Percentiles rank a stretch among this genome's conserved stretches.
These are phyloP conservation scores for Otis tarda DNA, from an alignment of 2,113 vertebrate genomes.

Conservation along the genomic window DNA sequence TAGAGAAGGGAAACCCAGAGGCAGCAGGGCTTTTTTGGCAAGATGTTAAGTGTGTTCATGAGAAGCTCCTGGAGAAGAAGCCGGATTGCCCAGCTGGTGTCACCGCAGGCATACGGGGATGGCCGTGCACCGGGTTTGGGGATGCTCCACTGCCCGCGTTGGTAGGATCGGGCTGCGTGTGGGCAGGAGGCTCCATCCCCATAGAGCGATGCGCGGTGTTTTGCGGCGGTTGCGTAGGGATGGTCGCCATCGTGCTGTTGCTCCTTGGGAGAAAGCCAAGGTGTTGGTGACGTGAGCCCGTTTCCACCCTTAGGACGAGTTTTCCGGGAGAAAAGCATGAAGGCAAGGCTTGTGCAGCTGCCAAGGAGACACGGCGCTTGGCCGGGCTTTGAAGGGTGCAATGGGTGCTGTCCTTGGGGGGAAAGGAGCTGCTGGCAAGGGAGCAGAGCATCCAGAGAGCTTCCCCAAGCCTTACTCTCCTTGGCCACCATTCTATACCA, in stretches of 20 bases:
- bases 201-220: fast-evolving
- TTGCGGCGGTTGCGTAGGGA: background rate
- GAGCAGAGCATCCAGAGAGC: background rate
- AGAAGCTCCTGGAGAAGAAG: background rate
- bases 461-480: background rate
- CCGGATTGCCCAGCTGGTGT: background rate
- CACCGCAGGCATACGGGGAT: fast-evolving
- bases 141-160: background rate
- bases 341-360: background rate
- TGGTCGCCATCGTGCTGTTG: fast-evolving
- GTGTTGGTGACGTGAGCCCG: background rate
- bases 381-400: background rate
- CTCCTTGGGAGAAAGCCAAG: background rate
- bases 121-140: background rate
- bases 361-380: background rate
- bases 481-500: background rate
- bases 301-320: background rate
- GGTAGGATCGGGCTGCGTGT: background rate
- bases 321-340: background rate
- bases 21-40: background rate
- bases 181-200: background rate
- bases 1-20: background rate
- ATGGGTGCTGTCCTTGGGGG: background rate
- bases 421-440: background rate
- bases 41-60: background rate